A percentile compares a stretch with the other conserved stretches of the same genome.
Conservation (phyloP, 1,140 invertebrate species). For the Calycopis cecrops region DNA sequence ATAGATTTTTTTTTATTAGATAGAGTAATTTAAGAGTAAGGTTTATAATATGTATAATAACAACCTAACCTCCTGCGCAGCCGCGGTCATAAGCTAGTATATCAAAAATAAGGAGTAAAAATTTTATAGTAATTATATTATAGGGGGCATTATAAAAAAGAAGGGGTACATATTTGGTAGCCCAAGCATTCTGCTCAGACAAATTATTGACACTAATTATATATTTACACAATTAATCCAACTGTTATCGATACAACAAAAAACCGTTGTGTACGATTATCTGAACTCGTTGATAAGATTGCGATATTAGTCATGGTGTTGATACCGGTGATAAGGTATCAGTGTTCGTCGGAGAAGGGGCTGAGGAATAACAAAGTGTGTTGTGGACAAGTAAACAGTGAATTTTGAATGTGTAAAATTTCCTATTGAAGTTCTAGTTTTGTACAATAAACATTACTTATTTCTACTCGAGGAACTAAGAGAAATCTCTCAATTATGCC, state of each 20-base stretch:
- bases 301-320: constrained; percentile 14
- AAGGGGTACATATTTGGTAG: no score
- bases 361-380: constrained; percentile 1
- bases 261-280: constrained; percentile 8
- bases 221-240: neutral
- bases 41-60: no score
- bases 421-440: no score
- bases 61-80: no score
- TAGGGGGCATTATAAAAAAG: no score
- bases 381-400: constrained; percentile 5
- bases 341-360: neutral
- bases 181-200: no score
- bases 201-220: constrained; percentile 1
- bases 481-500: constrained; percentile 35
- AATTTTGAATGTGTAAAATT: neutral
- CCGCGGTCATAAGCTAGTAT: no score
- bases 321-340: constrained; percentile 13
- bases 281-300: constrained; percentile 16
- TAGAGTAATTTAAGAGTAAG: no score
- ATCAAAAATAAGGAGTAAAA: no score
- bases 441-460: no score
- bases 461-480: neutral
- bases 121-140: no score
- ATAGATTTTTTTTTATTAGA: no score
- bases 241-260: neutral